Conservation (phyloP, 2,113 vertebrate genomes). For the Thryonomys swinderianus region DNA sequence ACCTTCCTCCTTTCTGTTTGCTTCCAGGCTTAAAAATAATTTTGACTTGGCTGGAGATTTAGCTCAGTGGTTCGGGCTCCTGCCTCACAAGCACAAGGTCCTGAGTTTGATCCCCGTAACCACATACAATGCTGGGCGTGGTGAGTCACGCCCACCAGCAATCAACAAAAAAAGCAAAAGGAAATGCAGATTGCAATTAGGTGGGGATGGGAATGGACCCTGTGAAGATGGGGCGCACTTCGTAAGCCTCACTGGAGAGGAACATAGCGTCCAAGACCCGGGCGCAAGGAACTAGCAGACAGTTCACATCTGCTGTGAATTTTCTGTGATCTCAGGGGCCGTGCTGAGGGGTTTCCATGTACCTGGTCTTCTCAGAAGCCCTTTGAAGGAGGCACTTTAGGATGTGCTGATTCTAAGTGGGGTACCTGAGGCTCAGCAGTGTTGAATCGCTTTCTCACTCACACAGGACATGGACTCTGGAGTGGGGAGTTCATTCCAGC, state of each 20-base stretch:
- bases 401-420: background rate
- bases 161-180: background rate
- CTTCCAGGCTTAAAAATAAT: background rate
- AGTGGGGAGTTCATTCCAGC: background rate
- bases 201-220: accelerated
- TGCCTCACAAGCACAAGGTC: too few relatives aligned
- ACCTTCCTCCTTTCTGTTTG: background rate
- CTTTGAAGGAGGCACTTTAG: background rate
- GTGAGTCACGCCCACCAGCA: background rate
- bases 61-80: too few relatives aligned
- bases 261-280: background rate
- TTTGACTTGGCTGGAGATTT: too few relatives aligned
- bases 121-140: too few relatives aligned
- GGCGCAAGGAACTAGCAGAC: background rate
- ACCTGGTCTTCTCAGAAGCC: background rate
- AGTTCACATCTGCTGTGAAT: background rate
- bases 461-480: background rate
- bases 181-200: background rate
- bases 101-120: too few relatives aligned
- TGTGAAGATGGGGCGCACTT: background rate
- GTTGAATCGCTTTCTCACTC: background rate
- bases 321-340: background rate
- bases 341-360: background rate
- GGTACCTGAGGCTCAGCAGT: background rate
- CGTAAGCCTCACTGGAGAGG: background rate